Conservation (phyloP, 2,797 vertebrate genomes). For the Forpus xanthops region DNA sequence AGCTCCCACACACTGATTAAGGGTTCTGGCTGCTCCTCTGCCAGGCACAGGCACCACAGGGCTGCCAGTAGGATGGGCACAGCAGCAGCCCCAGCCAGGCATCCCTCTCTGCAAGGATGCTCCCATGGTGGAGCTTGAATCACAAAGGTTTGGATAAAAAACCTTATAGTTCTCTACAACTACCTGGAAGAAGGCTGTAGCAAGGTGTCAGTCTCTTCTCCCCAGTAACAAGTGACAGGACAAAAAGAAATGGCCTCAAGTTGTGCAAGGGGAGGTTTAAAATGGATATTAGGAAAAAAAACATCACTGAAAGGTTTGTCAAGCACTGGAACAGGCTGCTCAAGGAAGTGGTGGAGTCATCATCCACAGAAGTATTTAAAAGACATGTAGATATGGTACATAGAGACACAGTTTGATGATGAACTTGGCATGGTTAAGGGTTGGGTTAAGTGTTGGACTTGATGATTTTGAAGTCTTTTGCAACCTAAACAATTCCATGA, state of each 20-base stretch:
- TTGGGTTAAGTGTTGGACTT: neutral
- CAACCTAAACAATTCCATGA: neutral
- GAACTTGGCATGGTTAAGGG: neutral
- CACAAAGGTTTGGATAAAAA: neutral
- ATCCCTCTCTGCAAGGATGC: neutral
- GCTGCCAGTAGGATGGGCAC: neutral
- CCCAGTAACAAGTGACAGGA: neutral
- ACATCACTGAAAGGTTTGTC: neutral
- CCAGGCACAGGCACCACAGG: fast-evolving
- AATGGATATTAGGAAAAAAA: neutral
- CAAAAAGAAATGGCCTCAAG: neutral
- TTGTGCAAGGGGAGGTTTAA: neutral
- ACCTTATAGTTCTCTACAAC: neutral
- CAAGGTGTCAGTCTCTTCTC: neutral
- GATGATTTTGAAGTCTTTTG: neutral
- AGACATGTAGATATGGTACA: neutral
- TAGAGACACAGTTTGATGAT: neutral
- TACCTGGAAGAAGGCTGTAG: neutral
- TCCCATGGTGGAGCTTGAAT: neutral
- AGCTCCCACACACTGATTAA: fast-evolving
- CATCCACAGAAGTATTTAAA: neutral
- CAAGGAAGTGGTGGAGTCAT: neutral
- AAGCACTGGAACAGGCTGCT: neutral
- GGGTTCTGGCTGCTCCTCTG: neutral
- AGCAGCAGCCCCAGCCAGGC: fast-evolving